phyloP scores from a whole-genome alignment of 2,797 vertebrate genomes.

The Diceros bicornis region DNA sequence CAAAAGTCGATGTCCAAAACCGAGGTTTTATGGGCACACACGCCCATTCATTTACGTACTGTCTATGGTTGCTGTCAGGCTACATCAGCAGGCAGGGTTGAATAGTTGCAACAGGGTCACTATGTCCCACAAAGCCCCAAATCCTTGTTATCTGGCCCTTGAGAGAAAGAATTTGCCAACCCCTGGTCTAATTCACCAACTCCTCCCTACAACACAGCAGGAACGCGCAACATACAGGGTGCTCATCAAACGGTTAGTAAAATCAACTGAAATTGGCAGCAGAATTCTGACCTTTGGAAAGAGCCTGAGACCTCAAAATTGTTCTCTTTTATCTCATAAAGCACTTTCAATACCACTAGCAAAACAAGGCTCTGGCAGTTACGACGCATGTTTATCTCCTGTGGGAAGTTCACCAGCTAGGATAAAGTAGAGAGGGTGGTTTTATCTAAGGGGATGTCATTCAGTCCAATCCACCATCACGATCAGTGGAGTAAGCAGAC shows the following conservation, averaged over 20 bases:
- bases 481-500: fast-evolving
- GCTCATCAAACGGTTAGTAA: neutral
- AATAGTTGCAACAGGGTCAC: fast-evolving
- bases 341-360: no score
- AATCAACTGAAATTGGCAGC: neutral
- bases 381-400: neutral
- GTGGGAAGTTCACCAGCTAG: fast-evolving
- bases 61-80: neutral
- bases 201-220: neutral
- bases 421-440: neutral
- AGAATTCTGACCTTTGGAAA: neutral
- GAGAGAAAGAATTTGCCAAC: neutral
- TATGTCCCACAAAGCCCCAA: fast-evolving
- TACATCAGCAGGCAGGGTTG: fast-evolving
- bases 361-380: neutral
- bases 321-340: neutral
- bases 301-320: neutral
- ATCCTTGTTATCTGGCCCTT: fast-evolving
- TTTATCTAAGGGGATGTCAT: neutral
- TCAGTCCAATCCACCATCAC: no score
- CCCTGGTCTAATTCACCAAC: neutral
- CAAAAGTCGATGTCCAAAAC: neutral
- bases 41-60: fast-evolving
- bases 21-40: neutral
- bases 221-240: fast-evolving